Evolutionary conservation across 1,140 invertebrate species (phyloP).

Genomic region (Aphelinus certus): DNA sequence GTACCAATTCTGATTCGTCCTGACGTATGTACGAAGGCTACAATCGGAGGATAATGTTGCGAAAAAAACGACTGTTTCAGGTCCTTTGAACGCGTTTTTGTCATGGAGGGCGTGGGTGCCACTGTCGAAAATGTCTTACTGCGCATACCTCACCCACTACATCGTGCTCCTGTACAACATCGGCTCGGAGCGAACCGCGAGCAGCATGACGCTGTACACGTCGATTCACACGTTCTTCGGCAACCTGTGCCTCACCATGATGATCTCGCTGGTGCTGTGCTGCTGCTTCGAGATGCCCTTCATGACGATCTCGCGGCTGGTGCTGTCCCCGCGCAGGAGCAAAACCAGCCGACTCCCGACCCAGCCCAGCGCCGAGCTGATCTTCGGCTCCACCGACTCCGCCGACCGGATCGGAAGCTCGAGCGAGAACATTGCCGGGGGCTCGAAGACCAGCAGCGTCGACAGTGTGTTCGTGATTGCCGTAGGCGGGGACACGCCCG

Average conservation of each 20-base stretch:
- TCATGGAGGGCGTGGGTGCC: conserved; percentile 76
- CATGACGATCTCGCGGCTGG: conserved; percentile 21
- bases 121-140: conserved; percentile 76
- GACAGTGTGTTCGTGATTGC: conserved; percentile 14
- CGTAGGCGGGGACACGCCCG: too few species aligned
- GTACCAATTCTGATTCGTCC: too few species aligned
- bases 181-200: conserved; percentile 45
- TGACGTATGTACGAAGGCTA: too few species aligned
- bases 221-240: conserved; percentile 47
- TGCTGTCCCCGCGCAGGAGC: background rate
- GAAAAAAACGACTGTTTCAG: too few species aligned
- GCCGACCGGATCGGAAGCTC: conserved; percentile 14
- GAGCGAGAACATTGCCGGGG: background rate
- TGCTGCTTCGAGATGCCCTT: conserved; percentile 62
- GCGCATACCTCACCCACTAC: conserved; percentile 73
- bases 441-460: background rate
- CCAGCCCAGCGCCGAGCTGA: background rate
- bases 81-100: conserved; percentile 67
- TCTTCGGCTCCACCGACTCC: conserved; percentile 41
- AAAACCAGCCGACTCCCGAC: background rate
- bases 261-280: conserved; percentile 51
- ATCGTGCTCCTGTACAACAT: conserved; percentile 46
- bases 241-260: conserved; percentile 48
- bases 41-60: too few species aligned
- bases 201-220: conserved; percentile 43